Conservation (phyloP, 2,113 vertebrate species). For the Emydocephalus ijimae region DNA sequence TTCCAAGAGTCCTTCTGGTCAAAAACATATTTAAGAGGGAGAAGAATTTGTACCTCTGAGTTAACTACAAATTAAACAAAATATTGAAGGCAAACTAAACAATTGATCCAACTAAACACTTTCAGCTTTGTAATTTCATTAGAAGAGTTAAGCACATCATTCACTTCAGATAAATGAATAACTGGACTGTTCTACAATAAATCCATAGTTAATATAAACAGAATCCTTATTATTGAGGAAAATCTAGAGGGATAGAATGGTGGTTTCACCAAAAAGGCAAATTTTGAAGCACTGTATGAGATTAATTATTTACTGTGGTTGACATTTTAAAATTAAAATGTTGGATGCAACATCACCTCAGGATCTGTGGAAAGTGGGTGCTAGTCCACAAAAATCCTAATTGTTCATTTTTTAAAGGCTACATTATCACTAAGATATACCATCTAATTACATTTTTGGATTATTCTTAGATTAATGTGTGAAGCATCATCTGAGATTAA, state of each 20-base stretch:
- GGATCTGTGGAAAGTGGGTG: not conserved
- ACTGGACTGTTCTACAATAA: not conserved
- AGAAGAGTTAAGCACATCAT: not conserved
- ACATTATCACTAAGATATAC: not conserved
- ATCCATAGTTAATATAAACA: not conserved
- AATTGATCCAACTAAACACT: not conserved
- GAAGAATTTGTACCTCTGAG: not conserved
- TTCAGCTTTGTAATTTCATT: not conserved
- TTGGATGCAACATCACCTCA: not conserved
- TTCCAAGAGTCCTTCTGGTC: constrained; percentile 39
- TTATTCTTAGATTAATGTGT: not conserved
- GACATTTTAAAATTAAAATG: not conserved
- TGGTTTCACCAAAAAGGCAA: not conserved
- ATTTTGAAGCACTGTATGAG: not conserved
- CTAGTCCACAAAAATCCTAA: not conserved
- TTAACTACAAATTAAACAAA: not conserved
- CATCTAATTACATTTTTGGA: not conserved
- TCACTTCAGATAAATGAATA: not conserved
- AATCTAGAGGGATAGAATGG: not conserved
- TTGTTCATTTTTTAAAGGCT: not conserved
- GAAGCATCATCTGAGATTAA: not conserved
- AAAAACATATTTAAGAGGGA: constrained; percentile 27
- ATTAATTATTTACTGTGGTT: not conserved
- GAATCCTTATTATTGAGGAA: not conserved
- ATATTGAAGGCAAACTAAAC: not conserved